Conservation (phyloP, 2,797 vertebrate species). For the Sebastes flavidus region DNA sequence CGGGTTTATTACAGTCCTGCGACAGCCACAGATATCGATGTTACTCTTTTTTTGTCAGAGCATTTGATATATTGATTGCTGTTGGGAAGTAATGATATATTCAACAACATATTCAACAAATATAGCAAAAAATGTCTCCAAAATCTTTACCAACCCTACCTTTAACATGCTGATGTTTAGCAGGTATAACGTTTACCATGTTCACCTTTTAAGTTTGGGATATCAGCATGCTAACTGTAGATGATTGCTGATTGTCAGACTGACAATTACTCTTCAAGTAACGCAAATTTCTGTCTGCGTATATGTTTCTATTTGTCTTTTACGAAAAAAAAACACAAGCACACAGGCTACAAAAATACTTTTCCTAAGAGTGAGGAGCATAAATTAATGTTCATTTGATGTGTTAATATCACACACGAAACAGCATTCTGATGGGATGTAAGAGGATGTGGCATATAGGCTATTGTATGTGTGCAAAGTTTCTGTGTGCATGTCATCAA, state of each 20-base stretch:
- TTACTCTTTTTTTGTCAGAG: too few species aligned
- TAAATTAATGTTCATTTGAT: not conserved
- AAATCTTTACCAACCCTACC: too few species aligned
- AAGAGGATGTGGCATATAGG: constrained; percentile 9
- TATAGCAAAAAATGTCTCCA: too few species aligned
- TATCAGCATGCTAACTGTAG: not conserved
- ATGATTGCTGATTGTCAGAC: too few species aligned
- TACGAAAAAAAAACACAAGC: not conserved
- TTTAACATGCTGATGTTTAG: not conserved
- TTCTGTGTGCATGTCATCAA: not conserved
- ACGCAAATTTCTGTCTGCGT: not conserved
- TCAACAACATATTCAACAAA: too few species aligned
- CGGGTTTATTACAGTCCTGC: too few species aligned
- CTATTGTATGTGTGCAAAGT: not conserved
- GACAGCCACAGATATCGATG: too few species aligned
- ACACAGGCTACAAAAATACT: not conserved
- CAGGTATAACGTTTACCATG: not conserved
- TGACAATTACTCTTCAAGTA: too few species aligned
- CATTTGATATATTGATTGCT: too few species aligned
- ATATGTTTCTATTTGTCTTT: not conserved
- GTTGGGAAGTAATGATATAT: too few species aligned
- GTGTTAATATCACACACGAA: not conserved
- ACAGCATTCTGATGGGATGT: not conserved
- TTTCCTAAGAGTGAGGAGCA: not conserved
- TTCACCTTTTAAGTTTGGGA: not conserved